phyloP scores from a whole-genome alignment of 2,888 invertebrate genomes.

The Marasmarcha lunaedactyla region DNA sequence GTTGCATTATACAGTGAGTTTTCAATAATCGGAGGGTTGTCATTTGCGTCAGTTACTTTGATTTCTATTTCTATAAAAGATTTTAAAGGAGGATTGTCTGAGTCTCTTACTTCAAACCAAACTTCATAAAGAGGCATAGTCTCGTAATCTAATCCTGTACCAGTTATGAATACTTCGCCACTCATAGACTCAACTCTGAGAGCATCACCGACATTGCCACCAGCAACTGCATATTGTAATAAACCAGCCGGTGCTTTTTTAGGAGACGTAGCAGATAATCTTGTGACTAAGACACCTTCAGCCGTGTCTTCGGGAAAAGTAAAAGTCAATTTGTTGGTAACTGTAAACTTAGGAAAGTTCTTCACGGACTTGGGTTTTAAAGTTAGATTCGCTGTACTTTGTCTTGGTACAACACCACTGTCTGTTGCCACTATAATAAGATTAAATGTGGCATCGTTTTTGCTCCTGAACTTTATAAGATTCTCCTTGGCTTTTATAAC shows the following conservation, averaged over 20 bases:
- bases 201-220: slow-evolving; percentile 94
- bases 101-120: slow-evolving; percentile 92
- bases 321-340: slow-evolving; percentile 78
- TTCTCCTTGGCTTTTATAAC: slow-evolving; percentile 85
- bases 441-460: slow-evolving; percentile 73
- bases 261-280: slow-evolving; percentile 82
- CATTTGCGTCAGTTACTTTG: slow-evolving; percentile 94
- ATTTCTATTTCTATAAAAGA: slow-evolving; percentile 85
- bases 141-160: slow-evolving; percentile 87
- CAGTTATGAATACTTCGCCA: slow-evolving; percentile 84
- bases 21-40: slow-evolving; percentile 89
- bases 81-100: slow-evolving; percentile 83
- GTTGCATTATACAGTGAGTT: slow-evolving; percentile 85
- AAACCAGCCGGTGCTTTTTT: slow-evolving; percentile 79
- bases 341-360: slow-evolving; percentile 83
- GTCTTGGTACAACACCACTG: slow-evolving; percentile 76
- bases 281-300: slow-evolving; percentile 82
- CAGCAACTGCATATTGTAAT: slow-evolving; percentile 86
- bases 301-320: slow-evolving; percentile 83
- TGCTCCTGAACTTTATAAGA: slow-evolving; percentile 66
- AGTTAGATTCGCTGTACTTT: slow-evolving; percentile 80
- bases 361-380: slow-evolving; percentile 82
- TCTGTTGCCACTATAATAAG: slow-evolving; percentile 85
- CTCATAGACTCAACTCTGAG: slow-evolving; percentile 81
- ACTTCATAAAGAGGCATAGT: slow-evolving; percentile 86